Conservation (phyloP, 2,113 vertebrate genomes). For the Hydrochoerus hydrochaeris region DNA sequence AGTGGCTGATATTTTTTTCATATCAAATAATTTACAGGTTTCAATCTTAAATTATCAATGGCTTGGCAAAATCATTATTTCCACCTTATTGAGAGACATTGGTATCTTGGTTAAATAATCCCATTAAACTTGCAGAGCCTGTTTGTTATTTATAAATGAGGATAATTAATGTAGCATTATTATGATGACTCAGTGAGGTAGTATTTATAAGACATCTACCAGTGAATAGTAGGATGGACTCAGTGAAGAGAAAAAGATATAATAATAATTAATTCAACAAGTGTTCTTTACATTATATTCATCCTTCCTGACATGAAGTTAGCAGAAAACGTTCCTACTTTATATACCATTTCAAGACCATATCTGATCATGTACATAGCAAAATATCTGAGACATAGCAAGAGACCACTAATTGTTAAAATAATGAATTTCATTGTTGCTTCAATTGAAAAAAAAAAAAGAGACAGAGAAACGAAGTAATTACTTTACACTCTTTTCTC, state of each 20-base stretch:
- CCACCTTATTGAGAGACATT: constrained; percentile 13
- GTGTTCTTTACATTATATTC: neutral
- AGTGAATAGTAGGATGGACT: neutral
- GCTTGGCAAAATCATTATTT: neutral
- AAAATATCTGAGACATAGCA: neutral
- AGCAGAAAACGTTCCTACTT: neutral
- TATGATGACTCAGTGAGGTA: neutral
- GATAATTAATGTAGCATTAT: constrained; percentile 11
- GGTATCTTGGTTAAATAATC: constrained; percentile 24
- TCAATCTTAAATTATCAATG: constrained; percentile 11
- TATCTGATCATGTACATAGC: neutral
- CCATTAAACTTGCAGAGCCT: neutral
- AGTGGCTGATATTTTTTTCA: neutral
- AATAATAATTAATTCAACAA: neutral
- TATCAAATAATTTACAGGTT: neutral
- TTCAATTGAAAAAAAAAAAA: neutral
- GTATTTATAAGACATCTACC: neutral
- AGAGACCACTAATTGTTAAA: neutral
- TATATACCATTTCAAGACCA: neutral
- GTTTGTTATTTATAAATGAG: constrained; percentile 52
- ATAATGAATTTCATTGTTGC: neutral
- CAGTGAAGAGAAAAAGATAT: constrained; percentile 1
- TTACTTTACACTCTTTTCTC: neutral
- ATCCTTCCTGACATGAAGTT: neutral
- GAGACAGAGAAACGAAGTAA: neutral